phyloP scores from a whole-genome alignment of 2,888 invertebrate species.

The Marronus borbonicus region DNA sequence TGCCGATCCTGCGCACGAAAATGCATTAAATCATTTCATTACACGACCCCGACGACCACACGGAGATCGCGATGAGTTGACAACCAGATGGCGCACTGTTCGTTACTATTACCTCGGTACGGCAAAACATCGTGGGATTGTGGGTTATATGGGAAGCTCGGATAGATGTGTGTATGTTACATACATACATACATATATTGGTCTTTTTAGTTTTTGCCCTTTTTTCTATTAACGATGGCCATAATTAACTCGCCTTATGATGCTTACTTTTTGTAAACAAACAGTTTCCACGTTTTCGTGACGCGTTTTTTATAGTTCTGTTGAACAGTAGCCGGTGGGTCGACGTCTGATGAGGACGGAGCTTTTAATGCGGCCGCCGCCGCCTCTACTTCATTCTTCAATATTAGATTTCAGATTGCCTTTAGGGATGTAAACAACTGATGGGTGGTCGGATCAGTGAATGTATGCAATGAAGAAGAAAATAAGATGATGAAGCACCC shows the following conservation, averaged over 20 bases:
- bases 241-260: not conserved
- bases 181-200: no score
- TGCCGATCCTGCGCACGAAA: constrained; percentile 9
- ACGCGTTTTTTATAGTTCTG: not conserved
- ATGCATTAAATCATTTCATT: constrained; percentile 26
- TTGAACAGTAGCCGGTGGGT: not conserved
- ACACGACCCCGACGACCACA: constrained; percentile 9
- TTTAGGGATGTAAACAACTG: constrained; percentile 17
- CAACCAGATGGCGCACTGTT: constrained; percentile 22
- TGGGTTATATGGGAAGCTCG: no score
- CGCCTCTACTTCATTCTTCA: not conserved
- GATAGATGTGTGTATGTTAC: no score
- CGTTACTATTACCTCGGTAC: constrained; percentile 13
- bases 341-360: constrained; percentile 3
- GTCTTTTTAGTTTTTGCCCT: no score
- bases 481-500: not conserved
- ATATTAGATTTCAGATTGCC: constrained; percentile 27
- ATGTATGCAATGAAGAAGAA: not conserved
- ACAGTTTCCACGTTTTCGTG: constrained; percentile 20
- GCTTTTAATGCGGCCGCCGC: constrained; percentile 18
- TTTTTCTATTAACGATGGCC: not conserved
- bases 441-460: constrained; percentile 26
- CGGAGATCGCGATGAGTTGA: constrained; percentile 15
- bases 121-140: constrained; percentile 8
- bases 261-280: constrained; percentile 9